Base-by-base conservation (phyloP, 2,113 vertebrate species). In the Mesitornis unicolor region DNA sequence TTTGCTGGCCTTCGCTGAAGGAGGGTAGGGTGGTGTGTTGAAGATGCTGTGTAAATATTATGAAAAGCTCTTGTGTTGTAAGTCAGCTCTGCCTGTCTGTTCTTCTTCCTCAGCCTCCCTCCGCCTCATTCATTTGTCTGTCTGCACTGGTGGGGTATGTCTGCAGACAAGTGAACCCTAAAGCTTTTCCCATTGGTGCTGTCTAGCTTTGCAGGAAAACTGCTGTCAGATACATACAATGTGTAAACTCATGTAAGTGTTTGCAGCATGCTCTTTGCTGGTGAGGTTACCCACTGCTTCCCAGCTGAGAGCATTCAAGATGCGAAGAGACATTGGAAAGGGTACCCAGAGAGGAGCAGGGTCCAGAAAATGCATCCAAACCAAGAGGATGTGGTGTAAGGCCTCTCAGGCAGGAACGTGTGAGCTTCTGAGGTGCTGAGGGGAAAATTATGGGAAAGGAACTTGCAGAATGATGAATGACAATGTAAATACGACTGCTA, bases 1-100 rank as follows among this genome's bases (percentile, higher is more conserved):
- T 69, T 57, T 77, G 56, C 29, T 56, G 77, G 31, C 77, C 36
- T 45, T 63, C 79, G 63, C 42, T 22, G 38, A 45, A 73, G 5
- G 12, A 75, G 45, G 74, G 24, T 59, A 76, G 60, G 65, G 33
- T 61, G 26, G 42, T 26, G 40, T 75, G 74, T 36, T 95, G 73
- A 77, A 91, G 63, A 53, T 7, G 4, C 43, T 74, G 1, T 87
- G 22, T 85, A 82, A 56, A 54, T 89, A 87, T 85, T 91, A 47
- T 76, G 29, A 84, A 89, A 80, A 96, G n/a, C 43, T 80, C n/a
- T 69, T 90, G 24, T 53, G 40, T 87, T 82, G 7, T 71, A 25
- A 69, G 57, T 67, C 43, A 81, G 35, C 48, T 92, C 43, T 90
- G 42, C 60, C 79, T 79, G 84, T 51, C 61, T 79, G 38, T 42